Percentiles rank a stretch among this genome's conserved stretches.
These are phyloP conservation scores for Drosophila barbarae DNA, from an alignment of 2,888 invertebrate species.

Conservation along the genomic window DNA sequence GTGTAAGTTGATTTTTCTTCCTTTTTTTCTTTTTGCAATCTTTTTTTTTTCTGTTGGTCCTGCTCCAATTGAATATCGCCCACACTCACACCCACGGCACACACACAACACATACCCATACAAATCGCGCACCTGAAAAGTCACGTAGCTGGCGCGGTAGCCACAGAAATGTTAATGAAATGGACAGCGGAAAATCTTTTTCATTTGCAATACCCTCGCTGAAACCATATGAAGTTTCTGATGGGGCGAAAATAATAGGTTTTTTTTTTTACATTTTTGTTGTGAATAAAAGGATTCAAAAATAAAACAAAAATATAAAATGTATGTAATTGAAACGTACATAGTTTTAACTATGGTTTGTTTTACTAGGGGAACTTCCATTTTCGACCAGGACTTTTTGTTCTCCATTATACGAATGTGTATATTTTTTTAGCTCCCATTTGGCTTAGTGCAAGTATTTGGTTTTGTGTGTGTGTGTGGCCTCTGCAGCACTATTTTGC, in stretches of 20 bases:
- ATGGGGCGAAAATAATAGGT: background rate
- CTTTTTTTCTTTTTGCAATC: background rate
- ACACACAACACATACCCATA: constrained; percentile 5
- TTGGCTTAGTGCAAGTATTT: constrained; percentile 30
- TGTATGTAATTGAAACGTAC: background rate
- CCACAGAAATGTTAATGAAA: constrained; percentile 62
- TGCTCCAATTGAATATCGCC: constrained; percentile 30
- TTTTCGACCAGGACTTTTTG: background rate
- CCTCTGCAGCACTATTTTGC: constrained; percentile 33
- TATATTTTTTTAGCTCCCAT: constrained; percentile 8
- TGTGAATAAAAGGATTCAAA: background rate
- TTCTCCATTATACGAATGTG: background rate
- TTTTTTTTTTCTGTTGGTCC: constrained; percentile 1
- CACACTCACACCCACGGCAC: constrained; percentile 10
- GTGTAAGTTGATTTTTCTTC: constrained; percentile 16
- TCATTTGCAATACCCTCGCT: constrained; percentile 6
- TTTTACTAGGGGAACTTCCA: background rate
- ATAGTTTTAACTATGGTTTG: background rate
- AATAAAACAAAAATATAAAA: background rate
- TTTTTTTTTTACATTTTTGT: background rate
- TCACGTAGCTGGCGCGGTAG: constrained; percentile 24
- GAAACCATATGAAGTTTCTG: background rate
- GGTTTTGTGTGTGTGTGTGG: constrained; percentile 22
- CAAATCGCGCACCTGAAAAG: constrained; percentile 6
- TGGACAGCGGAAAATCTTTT: constrained; percentile 53